Evolutionary conservation across 2,888 invertebrate species (phyloP).

Genomic region (Platerodrilus igneus): DNA sequence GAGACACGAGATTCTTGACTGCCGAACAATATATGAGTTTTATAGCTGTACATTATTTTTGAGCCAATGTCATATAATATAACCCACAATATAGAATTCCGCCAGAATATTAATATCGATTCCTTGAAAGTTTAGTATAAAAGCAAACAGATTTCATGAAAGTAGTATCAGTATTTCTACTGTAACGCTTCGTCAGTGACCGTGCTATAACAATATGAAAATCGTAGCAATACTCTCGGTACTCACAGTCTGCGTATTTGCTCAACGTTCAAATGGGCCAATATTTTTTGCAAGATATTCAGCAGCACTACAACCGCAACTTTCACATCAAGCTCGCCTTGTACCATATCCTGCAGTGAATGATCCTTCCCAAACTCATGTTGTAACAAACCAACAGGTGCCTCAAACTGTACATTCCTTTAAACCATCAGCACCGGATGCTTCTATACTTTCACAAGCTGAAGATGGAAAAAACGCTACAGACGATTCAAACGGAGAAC

Average conservation of each 20-base stretch:
- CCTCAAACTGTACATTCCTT: constrained; percentile 49
- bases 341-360: constrained; percentile 15
- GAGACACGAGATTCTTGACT: constrained; percentile 15
- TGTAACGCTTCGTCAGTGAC: too few relatives aligned
- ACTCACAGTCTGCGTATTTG: constrained; percentile 8
- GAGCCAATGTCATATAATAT: constrained; percentile 22
- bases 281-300: constrained; percentile 16
- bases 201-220: constrained; percentile 23
- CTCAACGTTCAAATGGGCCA: constrained; percentile 7
- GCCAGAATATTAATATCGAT: constrained; percentile 11
- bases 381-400: constrained; percentile 11
- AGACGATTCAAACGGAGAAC: constrained; percentile 14
- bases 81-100: constrained; percentile 11
- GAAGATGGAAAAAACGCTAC: constrained; percentile 15
- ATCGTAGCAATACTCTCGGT: constrained; percentile 11
- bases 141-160: background rate
- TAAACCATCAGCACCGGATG: constrained; percentile 48
- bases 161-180: constrained; percentile 12
- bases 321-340: constrained; percentile 11
- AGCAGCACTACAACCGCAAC: constrained; percentile 7
- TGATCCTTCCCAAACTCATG: constrained; percentile 9
- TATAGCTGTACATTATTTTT: constrained; percentile 11
- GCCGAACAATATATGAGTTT: constrained; percentile 15
- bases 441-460: constrained; percentile 29
- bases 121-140: constrained; percentile 8